Conservation (phyloP, 1,140 invertebrate genomes). For the Agraylea sexmaculata region DNA sequence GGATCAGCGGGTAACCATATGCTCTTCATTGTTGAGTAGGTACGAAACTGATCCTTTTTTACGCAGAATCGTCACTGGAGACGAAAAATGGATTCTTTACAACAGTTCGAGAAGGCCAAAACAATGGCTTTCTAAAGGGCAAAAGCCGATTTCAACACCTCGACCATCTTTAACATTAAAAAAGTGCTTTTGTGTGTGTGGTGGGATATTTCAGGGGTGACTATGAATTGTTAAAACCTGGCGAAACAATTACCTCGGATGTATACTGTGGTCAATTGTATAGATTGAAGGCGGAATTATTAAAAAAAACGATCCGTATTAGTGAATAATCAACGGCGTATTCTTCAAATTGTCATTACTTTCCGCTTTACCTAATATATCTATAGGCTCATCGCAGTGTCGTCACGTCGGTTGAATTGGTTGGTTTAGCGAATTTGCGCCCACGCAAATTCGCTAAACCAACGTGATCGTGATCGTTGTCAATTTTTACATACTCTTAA, state of each 20-base stretch:
- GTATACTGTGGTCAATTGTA: slow-evolving; percentile 25
- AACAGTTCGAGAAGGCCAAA: slow-evolving; percentile 22
- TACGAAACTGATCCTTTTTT: slow-evolving; percentile 23
- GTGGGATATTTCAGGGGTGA: slow-evolving; percentile 21
- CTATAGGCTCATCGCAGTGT: too few relatives aligned
- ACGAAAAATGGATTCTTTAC: slow-evolving; percentile 23
- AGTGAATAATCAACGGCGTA: too few relatives aligned
- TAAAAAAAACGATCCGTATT: not conserved
- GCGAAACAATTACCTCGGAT: slow-evolving; percentile 20
- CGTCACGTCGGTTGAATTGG: too few relatives aligned
- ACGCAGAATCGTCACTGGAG: slow-evolving; percentile 20
- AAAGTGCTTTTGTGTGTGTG: slow-evolving; percentile 22
- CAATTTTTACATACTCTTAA: too few relatives aligned
- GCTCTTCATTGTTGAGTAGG: slow-evolving; percentile 16
- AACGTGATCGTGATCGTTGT: too few relatives aligned
- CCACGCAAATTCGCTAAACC: too few relatives aligned
- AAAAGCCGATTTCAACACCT: slow-evolving; percentile 16
- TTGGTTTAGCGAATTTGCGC: too few relatives aligned
- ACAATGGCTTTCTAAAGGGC: slow-evolving; percentile 19
- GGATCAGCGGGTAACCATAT: slow-evolving; percentile 9
- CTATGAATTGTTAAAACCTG: slow-evolving; percentile 24
- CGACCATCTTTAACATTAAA: slow-evolving; percentile 8
- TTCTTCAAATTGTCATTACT: too few relatives aligned
- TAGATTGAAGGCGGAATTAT: slow-evolving; percentile 20
- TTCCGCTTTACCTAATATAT: too few relatives aligned